Evolutionary conservation across 2,888 invertebrate genomes (phyloP).

Genomic region (Tuberolachnus salignus): DNA sequence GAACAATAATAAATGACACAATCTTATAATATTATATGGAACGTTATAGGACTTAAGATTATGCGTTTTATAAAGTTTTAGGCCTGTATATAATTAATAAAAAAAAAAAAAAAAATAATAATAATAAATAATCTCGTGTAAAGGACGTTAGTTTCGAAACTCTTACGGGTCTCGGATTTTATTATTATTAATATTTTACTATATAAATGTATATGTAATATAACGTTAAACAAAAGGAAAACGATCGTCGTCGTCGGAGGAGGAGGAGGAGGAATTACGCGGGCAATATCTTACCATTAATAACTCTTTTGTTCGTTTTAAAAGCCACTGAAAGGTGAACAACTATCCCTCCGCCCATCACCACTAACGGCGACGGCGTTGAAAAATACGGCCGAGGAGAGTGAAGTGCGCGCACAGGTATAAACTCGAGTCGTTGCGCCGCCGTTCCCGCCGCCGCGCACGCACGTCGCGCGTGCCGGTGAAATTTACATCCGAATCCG

Average conservation of each 20-base stretch:
- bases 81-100: slow-evolving; percentile 21
- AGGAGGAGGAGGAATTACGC: slow-evolving; percentile 20
- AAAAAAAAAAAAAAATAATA: slow-evolving; percentile 8
- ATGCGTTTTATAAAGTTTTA: slow-evolving; percentile 17
- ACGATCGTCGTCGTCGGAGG: too few species aligned
- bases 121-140: background rate
- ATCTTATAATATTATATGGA: background rate
- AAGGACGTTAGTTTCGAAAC: slow-evolving; percentile 16
- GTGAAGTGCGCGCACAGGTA: slow-evolving; percentile 3
- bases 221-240: slow-evolving; percentile 26
- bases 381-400: background rate
- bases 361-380: background rate
- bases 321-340: slow-evolving; percentile 15
- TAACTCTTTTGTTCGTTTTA: slow-evolving; percentile 32
- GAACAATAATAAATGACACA: slow-evolving; percentile 10
- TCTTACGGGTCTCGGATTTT: slow-evolving; percentile 1
- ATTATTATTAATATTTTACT: slow-evolving; percentile 26
- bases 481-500: too few species aligned
- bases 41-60: slow-evolving; percentile 3
- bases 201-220: too few species aligned
- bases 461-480: too few species aligned
- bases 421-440: too few species aligned
- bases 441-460: too few species aligned
- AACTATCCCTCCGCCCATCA: too few species aligned
- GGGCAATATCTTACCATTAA: slow-evolving; percentile 14